Conservation (phyloP, 2,113 vertebrate genomes). For the Penelope pileata region DNA sequence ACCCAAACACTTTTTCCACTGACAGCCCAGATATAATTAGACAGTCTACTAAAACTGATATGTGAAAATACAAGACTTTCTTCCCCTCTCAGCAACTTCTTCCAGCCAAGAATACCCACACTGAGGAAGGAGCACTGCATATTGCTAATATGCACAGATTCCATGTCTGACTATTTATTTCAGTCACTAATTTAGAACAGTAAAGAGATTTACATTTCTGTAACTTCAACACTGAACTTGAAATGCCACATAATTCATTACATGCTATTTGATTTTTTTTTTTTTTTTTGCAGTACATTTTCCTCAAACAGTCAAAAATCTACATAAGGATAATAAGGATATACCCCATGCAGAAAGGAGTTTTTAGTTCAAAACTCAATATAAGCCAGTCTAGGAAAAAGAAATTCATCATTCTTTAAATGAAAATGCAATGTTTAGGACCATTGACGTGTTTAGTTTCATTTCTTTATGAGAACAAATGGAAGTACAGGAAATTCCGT, state of each 20-base stretch:
- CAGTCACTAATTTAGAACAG: not conserved
- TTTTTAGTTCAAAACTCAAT: not conserved
- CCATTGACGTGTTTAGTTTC: not conserved
- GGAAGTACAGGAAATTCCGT: not conserved
- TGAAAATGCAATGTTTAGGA: not conserved
- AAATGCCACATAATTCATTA: not conserved
- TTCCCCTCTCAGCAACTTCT: slow-evolving; percentile 42
- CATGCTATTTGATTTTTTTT: not conserved
- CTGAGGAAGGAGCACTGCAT: not conserved
- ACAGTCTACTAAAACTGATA: slow-evolving; percentile 38
- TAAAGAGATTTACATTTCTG: not conserved
- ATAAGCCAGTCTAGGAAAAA: not conserved
- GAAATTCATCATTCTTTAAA: not conserved
- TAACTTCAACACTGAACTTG: not conserved
- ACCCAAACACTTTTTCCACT: slow-evolving; percentile 50
- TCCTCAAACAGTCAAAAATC: not conserved
- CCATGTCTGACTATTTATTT: not conserved
- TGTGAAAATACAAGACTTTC: slow-evolving; percentile 49
- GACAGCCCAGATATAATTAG: slow-evolving; percentile 42
- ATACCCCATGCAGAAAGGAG: not conserved
- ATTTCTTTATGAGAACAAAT: not conserved
- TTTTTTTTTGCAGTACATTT: not conserved
- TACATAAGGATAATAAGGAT: not conserved
- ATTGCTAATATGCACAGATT: not conserved
- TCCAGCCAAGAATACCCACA: slow-evolving; percentile 15